phyloP scores from a whole-genome alignment of 2,797 vertebrate species.

The Enteromius radiatus region DNA sequence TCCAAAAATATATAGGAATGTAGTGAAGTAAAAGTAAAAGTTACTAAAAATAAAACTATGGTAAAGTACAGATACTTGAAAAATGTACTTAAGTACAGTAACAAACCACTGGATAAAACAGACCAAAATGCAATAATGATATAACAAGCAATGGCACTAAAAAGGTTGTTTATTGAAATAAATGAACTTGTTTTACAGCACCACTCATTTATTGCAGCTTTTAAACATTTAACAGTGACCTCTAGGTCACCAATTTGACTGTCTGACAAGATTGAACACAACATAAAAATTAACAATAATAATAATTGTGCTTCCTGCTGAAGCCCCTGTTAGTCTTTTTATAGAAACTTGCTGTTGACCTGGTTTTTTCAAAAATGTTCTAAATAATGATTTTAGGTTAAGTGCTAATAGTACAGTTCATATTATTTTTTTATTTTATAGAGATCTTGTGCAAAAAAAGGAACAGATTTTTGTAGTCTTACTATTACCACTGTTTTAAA shows the following conservation, averaged over 20 bases:
- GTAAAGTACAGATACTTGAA: too few species aligned
- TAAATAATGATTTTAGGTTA: constrained; percentile 34
- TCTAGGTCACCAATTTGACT: background rate
- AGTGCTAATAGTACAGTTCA: background rate
- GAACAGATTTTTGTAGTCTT: background rate
- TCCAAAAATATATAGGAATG: too few species aligned
- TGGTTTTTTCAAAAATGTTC: constrained; percentile 26
- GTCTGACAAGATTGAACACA: constrained; percentile 21
- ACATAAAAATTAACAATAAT: constrained; percentile 44
- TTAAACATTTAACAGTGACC: constrained; percentile 4
- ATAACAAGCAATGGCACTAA: background rate
- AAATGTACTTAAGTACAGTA: too few species aligned
- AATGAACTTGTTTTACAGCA: background rate
- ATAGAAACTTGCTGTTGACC: constrained; percentile 36
- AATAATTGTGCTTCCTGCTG: constrained; percentile 44
- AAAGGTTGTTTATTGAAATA: background rate
- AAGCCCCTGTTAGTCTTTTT: constrained; percentile 9
- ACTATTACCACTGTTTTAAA: background rate
- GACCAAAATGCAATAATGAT: background rate
- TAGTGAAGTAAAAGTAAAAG: too few species aligned
- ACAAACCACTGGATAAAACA: background rate
- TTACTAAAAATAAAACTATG: too few species aligned
- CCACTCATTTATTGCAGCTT: background rate
- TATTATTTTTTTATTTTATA: background rate
- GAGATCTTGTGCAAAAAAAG: background rate